These are phyloP conservation scores for Crypturellus undulatus DNA, from an alignment of 2,113 vertebrate genomes.

Conservation along the genomic window DNA sequence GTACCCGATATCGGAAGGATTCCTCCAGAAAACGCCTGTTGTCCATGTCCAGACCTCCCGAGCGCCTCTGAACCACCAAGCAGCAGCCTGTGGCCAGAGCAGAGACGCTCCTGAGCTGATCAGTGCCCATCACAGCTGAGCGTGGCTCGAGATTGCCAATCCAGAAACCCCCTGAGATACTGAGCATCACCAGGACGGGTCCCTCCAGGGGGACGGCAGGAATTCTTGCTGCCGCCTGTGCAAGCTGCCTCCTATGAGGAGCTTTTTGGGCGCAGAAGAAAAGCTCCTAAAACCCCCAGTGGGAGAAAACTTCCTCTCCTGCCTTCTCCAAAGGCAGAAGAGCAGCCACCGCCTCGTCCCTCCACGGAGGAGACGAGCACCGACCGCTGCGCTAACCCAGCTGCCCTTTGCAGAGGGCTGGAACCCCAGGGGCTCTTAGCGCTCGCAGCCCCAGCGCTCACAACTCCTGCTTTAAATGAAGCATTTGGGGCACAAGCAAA, in stretches of 20 bases:
- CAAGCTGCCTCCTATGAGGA: neutral
- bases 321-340: neutral
- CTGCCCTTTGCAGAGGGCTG: too few relatives aligned
- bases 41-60: neutral
- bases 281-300: neutral
- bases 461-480: neutral
- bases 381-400: rapidly evolving
- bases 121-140: neutral
- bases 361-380: neutral
- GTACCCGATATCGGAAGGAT: rapidly evolving
- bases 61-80: neutral
- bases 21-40: neutral
- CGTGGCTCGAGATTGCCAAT: neutral
- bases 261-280: neutral
- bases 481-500: neutral
- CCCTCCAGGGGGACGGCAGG: neutral
- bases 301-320: neutral
- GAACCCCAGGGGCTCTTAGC: neutral
- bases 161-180: neutral
- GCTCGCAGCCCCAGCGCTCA: neutral
- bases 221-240: neutral
- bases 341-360: neutral
- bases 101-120: neutral
- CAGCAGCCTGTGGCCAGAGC: neutral
- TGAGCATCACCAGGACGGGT: neutral